Percentiles rank a stretch among this genome's conserved stretches.
phyloP scores from a whole-genome alignment of 2,113 vertebrate genomes.

The Calonectris borealis region DNA sequence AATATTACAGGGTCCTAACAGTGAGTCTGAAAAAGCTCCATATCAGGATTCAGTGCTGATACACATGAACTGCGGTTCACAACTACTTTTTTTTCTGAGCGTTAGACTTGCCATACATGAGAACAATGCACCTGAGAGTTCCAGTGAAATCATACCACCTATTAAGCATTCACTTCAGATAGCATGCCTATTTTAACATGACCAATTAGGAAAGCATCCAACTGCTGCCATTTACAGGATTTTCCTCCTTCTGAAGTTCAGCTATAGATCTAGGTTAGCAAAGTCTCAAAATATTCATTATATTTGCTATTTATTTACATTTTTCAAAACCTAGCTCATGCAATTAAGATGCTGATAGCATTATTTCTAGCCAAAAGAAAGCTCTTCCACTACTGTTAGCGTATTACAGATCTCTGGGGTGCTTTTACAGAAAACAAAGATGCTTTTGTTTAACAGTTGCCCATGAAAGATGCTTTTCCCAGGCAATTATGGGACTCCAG shows the following conservation, averaged over 20 bases:
- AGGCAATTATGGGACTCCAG: constrained; percentile 4
- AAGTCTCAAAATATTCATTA: not conserved
- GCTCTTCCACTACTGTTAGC: not conserved
- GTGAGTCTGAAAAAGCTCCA: not conserved
- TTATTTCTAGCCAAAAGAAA: constrained; percentile 14
- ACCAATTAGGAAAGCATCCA: not conserved
- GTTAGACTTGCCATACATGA: not conserved
- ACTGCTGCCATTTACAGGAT: not conserved
- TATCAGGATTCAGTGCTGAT: not conserved
- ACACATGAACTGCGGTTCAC: not conserved
- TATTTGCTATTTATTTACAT: not conserved
- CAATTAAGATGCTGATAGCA: constrained; percentile 19
- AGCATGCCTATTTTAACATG: not conserved
- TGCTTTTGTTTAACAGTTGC: not conserved
- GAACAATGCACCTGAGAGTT: not conserved
- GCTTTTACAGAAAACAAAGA: constrained; percentile 35
- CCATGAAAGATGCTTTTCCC: constrained; percentile 18
- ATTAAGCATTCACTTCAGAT: not conserved
- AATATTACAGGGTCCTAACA: not conserved
- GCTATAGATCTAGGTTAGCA: not conserved
- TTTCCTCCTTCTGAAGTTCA: not conserved
- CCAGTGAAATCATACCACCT: not conserved
- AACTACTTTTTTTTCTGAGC: not conserved
- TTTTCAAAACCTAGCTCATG: not conserved
- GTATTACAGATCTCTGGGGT: constrained; percentile 13